Conservation (phyloP, 2,113 vertebrate species). For the Bos javanicus region DNA sequence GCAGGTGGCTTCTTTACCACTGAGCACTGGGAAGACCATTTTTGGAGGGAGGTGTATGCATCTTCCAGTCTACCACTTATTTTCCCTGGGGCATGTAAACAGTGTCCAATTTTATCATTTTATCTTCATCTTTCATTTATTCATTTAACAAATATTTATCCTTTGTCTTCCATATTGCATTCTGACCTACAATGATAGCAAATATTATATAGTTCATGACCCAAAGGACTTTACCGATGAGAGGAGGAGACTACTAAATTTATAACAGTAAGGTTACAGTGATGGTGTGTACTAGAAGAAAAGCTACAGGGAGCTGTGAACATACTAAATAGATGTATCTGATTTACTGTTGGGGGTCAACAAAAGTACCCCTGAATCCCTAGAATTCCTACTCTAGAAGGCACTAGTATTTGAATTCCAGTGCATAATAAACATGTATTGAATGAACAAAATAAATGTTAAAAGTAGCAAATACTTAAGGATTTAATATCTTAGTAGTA, state of each 20-base stretch:
- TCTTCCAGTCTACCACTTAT: not conserved
- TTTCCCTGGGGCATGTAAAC: too few species aligned
- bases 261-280: not conserved
- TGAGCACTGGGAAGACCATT: not conserved
- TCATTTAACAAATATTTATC: not conserved
- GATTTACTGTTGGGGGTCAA: not conserved
- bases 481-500: not conserved
- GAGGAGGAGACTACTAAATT: not conserved
- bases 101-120: not conserved
- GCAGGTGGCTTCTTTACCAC: not conserved
- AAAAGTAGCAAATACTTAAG: not conserved
- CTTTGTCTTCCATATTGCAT: not conserved
- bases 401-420: not conserved
- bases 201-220: not conserved
- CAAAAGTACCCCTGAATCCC: not conserved
- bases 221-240: not conserved
- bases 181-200: not conserved
- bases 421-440: not conserved
- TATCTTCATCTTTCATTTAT: not conserved
- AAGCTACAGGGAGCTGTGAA: not conserved
- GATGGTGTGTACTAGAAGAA: not conserved
- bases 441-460: not conserved
- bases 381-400: not conserved
- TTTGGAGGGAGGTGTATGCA: accelerated
- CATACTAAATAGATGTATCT: not conserved